phyloP scores from a whole-genome alignment of 2,888 invertebrate species.

The Melieria picta region DNA sequence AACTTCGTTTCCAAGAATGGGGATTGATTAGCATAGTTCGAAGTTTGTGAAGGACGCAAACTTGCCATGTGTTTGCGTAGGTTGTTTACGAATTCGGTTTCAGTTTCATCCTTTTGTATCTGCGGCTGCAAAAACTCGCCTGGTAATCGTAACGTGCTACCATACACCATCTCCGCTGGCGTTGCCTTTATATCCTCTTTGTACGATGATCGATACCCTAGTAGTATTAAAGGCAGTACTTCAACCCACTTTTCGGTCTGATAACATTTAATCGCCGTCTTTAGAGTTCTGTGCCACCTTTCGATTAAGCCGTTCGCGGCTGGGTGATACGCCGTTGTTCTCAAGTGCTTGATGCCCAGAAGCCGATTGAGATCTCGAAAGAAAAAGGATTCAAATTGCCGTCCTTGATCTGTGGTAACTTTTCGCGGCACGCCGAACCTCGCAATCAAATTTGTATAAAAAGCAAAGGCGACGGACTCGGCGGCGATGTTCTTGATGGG shows the following conservation, averaged over 20 bases:
- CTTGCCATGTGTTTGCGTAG: not conserved
- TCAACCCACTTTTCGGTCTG: constrained; percentile 35
- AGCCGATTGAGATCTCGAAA: constrained; percentile 50
- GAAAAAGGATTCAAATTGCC: not conserved
- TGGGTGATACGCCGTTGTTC: constrained; percentile 31
- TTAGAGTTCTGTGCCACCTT: constrained; percentile 33
- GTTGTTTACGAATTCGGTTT: constrained; percentile 2
- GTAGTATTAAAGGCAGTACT: constrained; percentile 31
- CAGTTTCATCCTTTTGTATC: not conserved
- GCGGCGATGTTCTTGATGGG: constrained; percentile 39
- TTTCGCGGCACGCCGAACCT: constrained; percentile 9
- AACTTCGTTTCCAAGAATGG: constrained; percentile 19
- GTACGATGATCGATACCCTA: constrained; percentile 33
- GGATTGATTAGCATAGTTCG: constrained; percentile 27
- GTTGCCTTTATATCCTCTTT: constrained; percentile 22
- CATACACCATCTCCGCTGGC: constrained; percentile 16
- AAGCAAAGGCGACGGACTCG: constrained; percentile 9
- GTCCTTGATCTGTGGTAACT: too few species aligned
- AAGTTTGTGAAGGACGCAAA: constrained; percentile 7
- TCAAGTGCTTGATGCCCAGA: too few species aligned
- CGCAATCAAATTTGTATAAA: constrained; percentile 16
- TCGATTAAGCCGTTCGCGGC: constrained; percentile 36
- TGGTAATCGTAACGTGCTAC: not conserved
- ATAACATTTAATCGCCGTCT: constrained; percentile 33
- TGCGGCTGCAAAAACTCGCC: constrained; percentile 1